A percentile compares a stretch with the other conserved stretches of the same genome.
These are phyloP conservation scores for Nemotelus pantherinus DNA, from an alignment of 2,888 invertebrate genomes.

Conservation along the genomic window DNA sequence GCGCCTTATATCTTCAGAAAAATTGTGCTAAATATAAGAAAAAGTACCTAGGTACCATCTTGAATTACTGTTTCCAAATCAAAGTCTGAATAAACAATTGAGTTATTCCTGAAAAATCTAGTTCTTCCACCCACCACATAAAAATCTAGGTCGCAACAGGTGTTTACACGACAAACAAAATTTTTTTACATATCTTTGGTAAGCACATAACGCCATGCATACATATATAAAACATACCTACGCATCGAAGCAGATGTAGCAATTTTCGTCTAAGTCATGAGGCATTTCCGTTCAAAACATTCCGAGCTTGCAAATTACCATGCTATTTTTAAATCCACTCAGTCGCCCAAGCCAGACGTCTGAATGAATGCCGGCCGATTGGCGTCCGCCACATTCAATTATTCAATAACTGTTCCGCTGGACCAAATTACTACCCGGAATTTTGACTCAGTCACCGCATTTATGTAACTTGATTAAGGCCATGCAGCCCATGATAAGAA, in stretches of 20 bases:
- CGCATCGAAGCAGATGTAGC: not conserved
- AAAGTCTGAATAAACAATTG: too few species aligned
- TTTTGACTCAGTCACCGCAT: slow-evolving; percentile 33
- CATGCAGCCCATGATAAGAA: not conserved
- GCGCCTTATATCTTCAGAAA: too few species aligned
- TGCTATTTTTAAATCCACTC: slow-evolving; percentile 11
- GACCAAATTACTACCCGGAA: slow-evolving; percentile 35
- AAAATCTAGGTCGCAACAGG: too few species aligned
- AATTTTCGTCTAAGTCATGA: slow-evolving; percentile 17
- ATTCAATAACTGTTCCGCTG: slow-evolving; percentile 29
- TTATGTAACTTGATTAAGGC: slow-evolving; percentile 36
- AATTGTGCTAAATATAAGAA: too few species aligned
- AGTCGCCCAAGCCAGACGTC: slow-evolving; percentile 6
- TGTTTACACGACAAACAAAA: too few species aligned
- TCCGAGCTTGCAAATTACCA: not conserved
- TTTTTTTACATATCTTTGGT: too few species aligned
- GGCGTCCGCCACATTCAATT: slow-evolving; percentile 27
- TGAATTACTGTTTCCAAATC: too few species aligned
- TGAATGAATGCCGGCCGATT: slow-evolving; percentile 4
- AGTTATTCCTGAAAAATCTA: too few species aligned
- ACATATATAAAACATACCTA: too few species aligned
- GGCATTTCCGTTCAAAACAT: slow-evolving; percentile 31
- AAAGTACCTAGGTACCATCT: too few species aligned
- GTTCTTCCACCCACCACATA: too few species aligned
- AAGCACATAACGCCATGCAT: too few species aligned